Base-by-base conservation (phyloP, 92 coral and sea anemone genomes). In the Scolanthus callimorphus region DNA sequence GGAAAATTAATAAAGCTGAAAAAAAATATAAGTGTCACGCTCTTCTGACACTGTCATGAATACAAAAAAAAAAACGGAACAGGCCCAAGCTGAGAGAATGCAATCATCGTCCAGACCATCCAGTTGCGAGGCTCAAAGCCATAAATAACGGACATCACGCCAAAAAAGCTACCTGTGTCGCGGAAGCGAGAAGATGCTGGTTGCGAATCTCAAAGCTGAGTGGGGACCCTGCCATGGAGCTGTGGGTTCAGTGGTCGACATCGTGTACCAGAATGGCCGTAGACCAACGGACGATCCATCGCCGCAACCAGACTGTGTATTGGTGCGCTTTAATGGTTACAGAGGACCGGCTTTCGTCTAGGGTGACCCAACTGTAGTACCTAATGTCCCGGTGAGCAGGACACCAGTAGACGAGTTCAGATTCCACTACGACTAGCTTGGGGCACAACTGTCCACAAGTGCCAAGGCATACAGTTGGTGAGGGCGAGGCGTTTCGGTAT, bases 151-250 rank as follows among this genome's bases (percentile, higher is more conserved):
- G 75, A 11, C 43, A 51, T 20, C 67, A 59, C 49, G 60, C 60
- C 15, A 48, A 69, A 30, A 59, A 58, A 45, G 76, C 44, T 34
- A 71, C 27, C 62, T 71, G 38, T 71, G 56, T 26, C 39, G 62
- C 39, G 78, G 61, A 46, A 61, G 78, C 34, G 53, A 70, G 2
- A 61, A 59, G 1, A 60, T 69, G 76, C n/a, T n/a, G n/a, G n/a
- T n/a, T n/a, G n/a, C n/a, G n/a, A n/a, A 58, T 25, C 11, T 58
- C 4, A 58, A 69, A 34, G 65, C 67, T 26, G 29, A 20, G 34
- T 69, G 76, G 67, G 76, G 67, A 21, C 37, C 60, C 49, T 69
- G 10, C 67, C 46, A 57, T 58, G 76, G 76, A 22, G 77, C 68
- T 25, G 77, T 70, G 2, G 77, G 77, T 20, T 48, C 68, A 70